Evolutionary conservation across 2,113 vertebrate species (phyloP), one percentile per base, ranked within the genome.

Genomic region (Colius striatus): DNA sequence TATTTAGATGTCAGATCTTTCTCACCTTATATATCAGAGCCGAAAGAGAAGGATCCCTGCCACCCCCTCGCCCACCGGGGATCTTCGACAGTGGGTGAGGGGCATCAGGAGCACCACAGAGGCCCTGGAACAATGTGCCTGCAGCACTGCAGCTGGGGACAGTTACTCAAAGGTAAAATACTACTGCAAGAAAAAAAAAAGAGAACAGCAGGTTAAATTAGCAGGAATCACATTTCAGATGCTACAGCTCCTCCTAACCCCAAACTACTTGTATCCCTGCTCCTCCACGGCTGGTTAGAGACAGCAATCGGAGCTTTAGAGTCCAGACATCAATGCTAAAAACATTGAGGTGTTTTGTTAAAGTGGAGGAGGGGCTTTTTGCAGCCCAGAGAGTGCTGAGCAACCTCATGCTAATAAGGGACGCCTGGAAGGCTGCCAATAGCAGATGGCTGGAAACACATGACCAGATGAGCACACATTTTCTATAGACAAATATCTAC

Each of bases 81-180:
- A 99, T 99, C 99, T 99, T 99, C 96, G 98, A 98, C 97, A 99
- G 99, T 99, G 99, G 99, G 99, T 99, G 99, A 99, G 99, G 99
- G 99, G 98, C 99, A 99, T 99, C 99, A 99, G 99, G 99, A 99
- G 98, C 99, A 99, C 99, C 99, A 99, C 99, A 99, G 99, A 99
- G 99, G 99, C 99, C 99, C 99, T 26, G 99, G 99, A 98, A 99
- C 98, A 95, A 98, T 98, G 98, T 98, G 98, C 98, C 98, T 98
- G 97, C 98, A 99, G 98, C 98, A 98, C 97, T 98, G 97, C 93
- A 98, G 96, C 97, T 98, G 98, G 93, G 98, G 98, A 98, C 97
- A 98, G 97, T 97, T 98, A 97, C 98, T 98, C 96, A 98, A 98
- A 97, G 99, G 98, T 97, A 98, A 98, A 96, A 98, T 98, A 97